Evolutionary conservation across 2,888 invertebrate genomes (phyloP).

Genomic region (Diarsia dahlii): DNA sequence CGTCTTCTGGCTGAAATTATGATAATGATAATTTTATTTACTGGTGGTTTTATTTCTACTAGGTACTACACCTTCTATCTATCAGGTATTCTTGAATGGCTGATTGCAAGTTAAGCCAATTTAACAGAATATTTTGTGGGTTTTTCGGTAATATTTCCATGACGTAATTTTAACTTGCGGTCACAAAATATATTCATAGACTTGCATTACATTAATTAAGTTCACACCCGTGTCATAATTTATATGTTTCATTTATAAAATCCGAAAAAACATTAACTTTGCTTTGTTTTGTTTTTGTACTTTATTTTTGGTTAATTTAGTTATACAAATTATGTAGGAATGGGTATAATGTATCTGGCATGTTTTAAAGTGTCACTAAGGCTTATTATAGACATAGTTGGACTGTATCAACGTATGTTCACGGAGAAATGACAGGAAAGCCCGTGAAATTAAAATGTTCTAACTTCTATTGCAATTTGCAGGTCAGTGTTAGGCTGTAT

Average conservation of each 20-base stretch:
- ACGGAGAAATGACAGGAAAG: too few species aligned
- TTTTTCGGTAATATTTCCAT: constrained; percentile 8
- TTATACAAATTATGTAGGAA: background rate
- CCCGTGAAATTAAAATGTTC: too few species aligned
- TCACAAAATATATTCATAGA: constrained; percentile 44
- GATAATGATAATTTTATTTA: background rate
- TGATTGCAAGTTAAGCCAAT: background rate
- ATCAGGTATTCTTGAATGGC: background rate
- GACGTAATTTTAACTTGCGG: constrained; percentile 31
- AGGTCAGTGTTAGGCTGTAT: too few species aligned
- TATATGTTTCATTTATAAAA: constrained; percentile 47
- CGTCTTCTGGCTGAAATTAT: too few species aligned
- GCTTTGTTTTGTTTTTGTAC: constrained; percentile 19
- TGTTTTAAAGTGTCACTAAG: too few species aligned
- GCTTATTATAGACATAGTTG: too few species aligned
- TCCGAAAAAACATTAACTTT: constrained; percentile 20
- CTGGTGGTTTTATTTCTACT: background rate
- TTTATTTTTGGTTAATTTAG: background rate
- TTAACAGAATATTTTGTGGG: constrained; percentile 1
- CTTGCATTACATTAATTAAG: constrained; percentile 66
- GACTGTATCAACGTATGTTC: too few species aligned
- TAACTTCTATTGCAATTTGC: too few species aligned
- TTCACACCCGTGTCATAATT: constrained; percentile 59
- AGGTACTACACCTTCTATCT: too few species aligned
- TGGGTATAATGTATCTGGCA: too few species aligned